Conservation (phyloP, 2,113 vertebrate genomes). For the Charadrius vociferus region DNA sequence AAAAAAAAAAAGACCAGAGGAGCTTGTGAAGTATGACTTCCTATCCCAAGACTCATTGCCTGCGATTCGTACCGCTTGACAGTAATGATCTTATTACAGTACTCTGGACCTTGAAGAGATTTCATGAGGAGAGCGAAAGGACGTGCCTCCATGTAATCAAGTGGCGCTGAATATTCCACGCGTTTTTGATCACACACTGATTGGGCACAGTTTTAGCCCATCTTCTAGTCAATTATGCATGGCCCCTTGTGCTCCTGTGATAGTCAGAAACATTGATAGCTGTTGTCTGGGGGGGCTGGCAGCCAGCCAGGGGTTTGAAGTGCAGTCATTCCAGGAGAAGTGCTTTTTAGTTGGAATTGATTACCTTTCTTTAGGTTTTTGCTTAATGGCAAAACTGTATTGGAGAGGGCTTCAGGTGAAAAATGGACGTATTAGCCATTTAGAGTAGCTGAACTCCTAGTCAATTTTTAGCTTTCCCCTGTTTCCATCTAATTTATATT, state of each 20-base stretch:
- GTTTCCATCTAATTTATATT: conserved; percentile 69
- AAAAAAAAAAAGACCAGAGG: conserved; percentile 63
- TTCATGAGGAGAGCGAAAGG: conserved; percentile 81
- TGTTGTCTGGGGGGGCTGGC: conserved; percentile 74
- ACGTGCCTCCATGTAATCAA: conserved; percentile 80
- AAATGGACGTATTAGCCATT: conserved; percentile 70
- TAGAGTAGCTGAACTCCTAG: conserved; percentile 72
- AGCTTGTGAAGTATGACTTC: conserved; percentile 85
- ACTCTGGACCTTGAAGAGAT: conserved; percentile 86
- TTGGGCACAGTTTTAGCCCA: conserved; percentile 86
- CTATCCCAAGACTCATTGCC: conserved; percentile 83
- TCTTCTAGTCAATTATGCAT: conserved; percentile 87
- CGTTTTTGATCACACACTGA: conserved; percentile 83
- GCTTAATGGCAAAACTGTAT: conserved; percentile 76
- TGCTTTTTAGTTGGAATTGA: conserved; percentile 84
- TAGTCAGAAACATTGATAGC: conserved; percentile 74
- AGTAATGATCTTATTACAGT: conserved; percentile 87
- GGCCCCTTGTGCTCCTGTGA: conserved; percentile 75
- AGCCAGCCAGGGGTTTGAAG: conserved; percentile 76
- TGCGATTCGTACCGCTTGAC: conserved; percentile 81
- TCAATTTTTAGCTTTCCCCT: conserved; percentile 69
- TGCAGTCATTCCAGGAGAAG: conserved; percentile 71
- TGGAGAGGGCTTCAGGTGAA: conserved; percentile 78
- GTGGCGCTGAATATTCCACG: conserved; percentile 81
- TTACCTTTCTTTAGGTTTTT: conserved; percentile 78